Conservation (phyloP, 1,140 invertebrate species). For the Danaus plexippus region DNA sequence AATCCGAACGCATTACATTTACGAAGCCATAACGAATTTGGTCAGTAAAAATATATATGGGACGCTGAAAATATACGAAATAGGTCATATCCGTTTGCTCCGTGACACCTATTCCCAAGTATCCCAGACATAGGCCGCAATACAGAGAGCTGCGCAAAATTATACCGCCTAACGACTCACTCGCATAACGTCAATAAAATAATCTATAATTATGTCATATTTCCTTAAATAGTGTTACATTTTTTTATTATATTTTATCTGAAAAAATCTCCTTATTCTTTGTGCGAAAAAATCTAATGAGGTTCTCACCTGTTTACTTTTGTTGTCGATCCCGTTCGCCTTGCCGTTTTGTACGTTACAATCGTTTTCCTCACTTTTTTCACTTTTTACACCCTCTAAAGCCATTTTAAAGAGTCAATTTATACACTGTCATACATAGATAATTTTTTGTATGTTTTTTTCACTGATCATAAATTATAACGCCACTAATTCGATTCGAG, state of each 20-base stretch:
- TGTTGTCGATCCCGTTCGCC: conserved; percentile 65
- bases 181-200: not conserved
- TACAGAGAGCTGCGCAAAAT: conserved; percentile 50
- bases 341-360: conserved; percentile 58
- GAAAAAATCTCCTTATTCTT: too few relatives aligned
- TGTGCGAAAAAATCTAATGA: conserved; percentile 9
- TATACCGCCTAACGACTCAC: conserved; percentile 14
- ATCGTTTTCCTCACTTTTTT: conserved; percentile 69
- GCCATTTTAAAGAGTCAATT: conserved; percentile 64
- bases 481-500: conserved; percentile 55
- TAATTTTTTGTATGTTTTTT: conserved; percentile 30
- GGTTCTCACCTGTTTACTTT: conserved; percentile 64
- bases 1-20: too few relatives aligned
- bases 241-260: too few relatives aligned
- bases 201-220: too few relatives aligned
- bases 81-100: conserved; percentile 59
- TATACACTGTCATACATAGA: conserved; percentile 66
- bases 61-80: conserved; percentile 41
- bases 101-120: conserved; percentile 39
- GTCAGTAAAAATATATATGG: conserved; percentile 6
- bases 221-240: too few relatives aligned
- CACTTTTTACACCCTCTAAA: conserved; percentile 70
- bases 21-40: too few relatives aligned
- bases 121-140: conserved; percentile 33
- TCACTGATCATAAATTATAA: conserved; percentile 51